These are phyloP conservation scores for Pagetopsis macropterus DNA, from an alignment of 2,797 vertebrate genomes.

Conservation along the genomic window DNA sequence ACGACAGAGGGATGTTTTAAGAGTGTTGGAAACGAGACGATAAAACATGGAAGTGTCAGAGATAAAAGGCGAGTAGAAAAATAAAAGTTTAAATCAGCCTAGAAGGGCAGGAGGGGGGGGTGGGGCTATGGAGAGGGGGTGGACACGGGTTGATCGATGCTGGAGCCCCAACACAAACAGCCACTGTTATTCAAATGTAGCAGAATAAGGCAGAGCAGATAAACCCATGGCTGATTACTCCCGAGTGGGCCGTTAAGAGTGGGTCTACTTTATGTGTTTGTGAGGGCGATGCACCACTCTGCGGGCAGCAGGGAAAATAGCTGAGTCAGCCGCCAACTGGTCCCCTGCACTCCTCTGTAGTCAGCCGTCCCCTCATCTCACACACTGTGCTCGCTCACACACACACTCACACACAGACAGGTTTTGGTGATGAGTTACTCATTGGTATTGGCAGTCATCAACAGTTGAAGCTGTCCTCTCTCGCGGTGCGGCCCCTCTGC, in stretches of 20 bases:
- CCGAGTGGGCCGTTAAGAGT: conserved; percentile 52
- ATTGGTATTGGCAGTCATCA: conserved; percentile 49
- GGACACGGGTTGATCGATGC: conserved; percentile 63
- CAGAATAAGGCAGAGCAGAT: conserved; percentile 50
- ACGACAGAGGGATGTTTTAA: conserved; percentile 38
- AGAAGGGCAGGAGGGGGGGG: neutral
- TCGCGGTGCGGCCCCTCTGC: conserved; percentile 38
- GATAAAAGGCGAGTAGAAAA: conserved; percentile 47
- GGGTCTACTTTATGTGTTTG: conserved; percentile 31
- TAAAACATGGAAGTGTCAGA: conserved; percentile 43
- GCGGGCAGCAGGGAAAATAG: conserved; percentile 66
- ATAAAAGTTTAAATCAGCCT: conserved; percentile 53
- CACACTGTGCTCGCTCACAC: neutral
- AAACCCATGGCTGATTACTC: conserved; percentile 65
- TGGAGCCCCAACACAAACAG: conserved; percentile 49
- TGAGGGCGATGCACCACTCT: conserved; percentile 53
- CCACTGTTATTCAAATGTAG: conserved; percentile 75
- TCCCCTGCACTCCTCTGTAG: conserved; percentile 42
- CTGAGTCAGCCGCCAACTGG: conserved; percentile 78
- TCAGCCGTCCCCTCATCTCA: conserved; percentile 41
- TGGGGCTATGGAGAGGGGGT: conserved; percentile 1
- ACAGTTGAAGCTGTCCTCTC: conserved; percentile 45
- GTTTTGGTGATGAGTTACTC: conserved; percentile 62
- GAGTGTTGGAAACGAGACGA: conserved; percentile 31
- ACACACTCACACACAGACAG: conserved; percentile 19